Evolutionary conservation across 2,888 invertebrate species (phyloP), one percentile per base, ranked within the genome.

Genomic region (Abrostola tripartita): DNA sequence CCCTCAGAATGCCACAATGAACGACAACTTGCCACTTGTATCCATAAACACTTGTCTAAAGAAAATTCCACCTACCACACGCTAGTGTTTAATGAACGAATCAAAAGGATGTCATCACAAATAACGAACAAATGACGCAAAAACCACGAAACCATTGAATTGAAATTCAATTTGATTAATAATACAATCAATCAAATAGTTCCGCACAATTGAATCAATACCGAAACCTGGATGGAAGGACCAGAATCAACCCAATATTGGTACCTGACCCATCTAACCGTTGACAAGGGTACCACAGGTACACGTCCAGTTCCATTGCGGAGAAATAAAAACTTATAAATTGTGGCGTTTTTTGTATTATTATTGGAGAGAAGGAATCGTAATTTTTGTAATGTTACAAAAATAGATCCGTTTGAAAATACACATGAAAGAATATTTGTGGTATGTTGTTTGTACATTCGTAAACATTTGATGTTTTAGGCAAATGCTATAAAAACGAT

Each of bases 111-210:
- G 38, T 50, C 49, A 64, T 55, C 57, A 61, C 42, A 60, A 57
- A 71, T 42, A 72, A 68, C 44, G 56, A 62, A 64, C 61, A 63
- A 65, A 52, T 37, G 37, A 37, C 51, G 37, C 11, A 52, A 50
- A 53, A 37, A 11, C 44, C 61, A 6, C 53, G 37, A 9, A 59
- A 6, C 49, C 47, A 68, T 65, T 61, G 69, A 59, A 63, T 61
- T 59, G 66, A 52, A 67, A 73, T 63, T 55, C 61, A 70, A 76
- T 76, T 73, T 67, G 51, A 73, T 72, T 76, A 69, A 73, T 73
- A 76, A 70, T 61, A 64, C 65, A 70, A 76, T 76, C 76, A 76
- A 76, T 76, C 76, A 76, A 56, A 51, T 35, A 50, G 52, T 74
- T 61, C 66, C 70, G 42, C 60, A 74, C 73, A 74, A 74, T 74